Conservation (phyloP, 2,888 invertebrate genomes). For the Pelosia muscerda region DNA sequence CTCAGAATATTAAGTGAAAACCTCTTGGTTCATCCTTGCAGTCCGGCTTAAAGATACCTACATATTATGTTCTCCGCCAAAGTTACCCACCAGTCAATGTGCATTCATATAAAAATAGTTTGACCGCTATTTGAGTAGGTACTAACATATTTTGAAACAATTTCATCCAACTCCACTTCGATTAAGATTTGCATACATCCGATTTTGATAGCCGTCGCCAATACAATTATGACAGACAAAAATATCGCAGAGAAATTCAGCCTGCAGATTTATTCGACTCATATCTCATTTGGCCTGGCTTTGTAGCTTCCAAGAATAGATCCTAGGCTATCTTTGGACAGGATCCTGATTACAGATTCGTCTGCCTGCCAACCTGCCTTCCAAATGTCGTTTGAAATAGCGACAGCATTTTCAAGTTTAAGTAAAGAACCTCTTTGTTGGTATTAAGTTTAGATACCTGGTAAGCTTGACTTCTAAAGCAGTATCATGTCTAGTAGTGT, state of each 20-base stretch:
- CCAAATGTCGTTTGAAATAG: slow-evolving; percentile 42
- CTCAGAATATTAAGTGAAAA: no score
- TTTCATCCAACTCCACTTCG: background rate
- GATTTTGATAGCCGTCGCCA: background rate
- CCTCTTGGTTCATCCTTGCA: no score
- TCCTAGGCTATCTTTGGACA: slow-evolving; percentile 36
- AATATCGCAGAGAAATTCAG: slow-evolving; percentile 9
- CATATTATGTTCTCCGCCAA: no score
- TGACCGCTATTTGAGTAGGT: background rate
- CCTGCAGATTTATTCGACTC: slow-evolving; percentile 29
- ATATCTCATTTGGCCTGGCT: slow-evolving; percentile 41
- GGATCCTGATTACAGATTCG: slow-evolving; percentile 43
- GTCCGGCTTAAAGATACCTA: no score
- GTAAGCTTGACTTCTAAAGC: background rate
- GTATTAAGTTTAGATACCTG: slow-evolving; percentile 10
- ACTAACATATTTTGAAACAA: background rate
- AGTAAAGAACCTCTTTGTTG: slow-evolving; percentile 2
- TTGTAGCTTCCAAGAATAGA: slow-evolving; percentile 41
- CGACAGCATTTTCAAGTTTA: slow-evolving; percentile 31
- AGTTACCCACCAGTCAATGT: no score
- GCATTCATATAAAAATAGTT: no score
- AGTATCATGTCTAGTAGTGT: slow-evolving; percentile 9
- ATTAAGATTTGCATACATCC: background rate
- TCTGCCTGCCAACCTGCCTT: slow-evolving; percentile 27
- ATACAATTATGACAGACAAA: slow-evolving; percentile 5